Conservation (phyloP, 1,140 invertebrate genomes). For the Lepidurus packardi region DNA sequence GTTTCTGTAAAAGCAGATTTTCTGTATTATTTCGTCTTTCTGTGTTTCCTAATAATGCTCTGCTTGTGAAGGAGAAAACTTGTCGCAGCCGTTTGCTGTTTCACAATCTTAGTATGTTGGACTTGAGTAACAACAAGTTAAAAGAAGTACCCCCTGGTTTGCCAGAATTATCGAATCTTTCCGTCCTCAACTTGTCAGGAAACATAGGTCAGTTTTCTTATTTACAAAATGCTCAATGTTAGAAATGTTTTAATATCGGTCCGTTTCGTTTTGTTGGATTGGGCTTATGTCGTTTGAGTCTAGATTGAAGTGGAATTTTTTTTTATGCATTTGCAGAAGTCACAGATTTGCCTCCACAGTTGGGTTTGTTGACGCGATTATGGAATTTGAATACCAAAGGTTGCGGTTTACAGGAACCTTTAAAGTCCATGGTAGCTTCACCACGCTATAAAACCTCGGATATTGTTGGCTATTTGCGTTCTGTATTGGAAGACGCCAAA, state of each 20-base stretch:
- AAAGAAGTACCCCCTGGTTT: constrained; percentile 74
- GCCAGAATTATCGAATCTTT: constrained; percentile 77
- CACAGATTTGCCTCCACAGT: constrained; percentile 81
- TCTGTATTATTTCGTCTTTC: neutral
- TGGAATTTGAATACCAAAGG: constrained; percentile 94
- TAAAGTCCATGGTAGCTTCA: constrained; percentile 85
- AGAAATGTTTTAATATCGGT: no score
- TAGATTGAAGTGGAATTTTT: constrained; percentile 29
- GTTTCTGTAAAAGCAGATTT: neutral
- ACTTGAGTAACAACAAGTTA: constrained; percentile 83
- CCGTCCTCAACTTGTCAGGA: constrained; percentile 87
- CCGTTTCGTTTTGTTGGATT: no score
- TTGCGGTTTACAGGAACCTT: constrained; percentile 79
- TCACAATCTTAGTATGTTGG: constrained; percentile 89
- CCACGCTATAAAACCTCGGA: constrained; percentile 95
- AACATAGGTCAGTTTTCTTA: constrained; percentile 58
- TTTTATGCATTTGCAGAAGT: constrained; percentile 54
- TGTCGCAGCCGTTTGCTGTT: constrained; percentile 63
- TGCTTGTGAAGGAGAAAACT: neutral
- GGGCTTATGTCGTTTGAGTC: no score
- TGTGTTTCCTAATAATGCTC: neutral
- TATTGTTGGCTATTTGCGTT: constrained; percentile 90
- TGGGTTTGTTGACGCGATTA: constrained; percentile 84
- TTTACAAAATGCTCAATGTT: neutral
- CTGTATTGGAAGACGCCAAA: constrained; percentile 79